Conservation (phyloP, 2,113 vertebrate genomes). For the Haemorhous mexicanus region DNA sequence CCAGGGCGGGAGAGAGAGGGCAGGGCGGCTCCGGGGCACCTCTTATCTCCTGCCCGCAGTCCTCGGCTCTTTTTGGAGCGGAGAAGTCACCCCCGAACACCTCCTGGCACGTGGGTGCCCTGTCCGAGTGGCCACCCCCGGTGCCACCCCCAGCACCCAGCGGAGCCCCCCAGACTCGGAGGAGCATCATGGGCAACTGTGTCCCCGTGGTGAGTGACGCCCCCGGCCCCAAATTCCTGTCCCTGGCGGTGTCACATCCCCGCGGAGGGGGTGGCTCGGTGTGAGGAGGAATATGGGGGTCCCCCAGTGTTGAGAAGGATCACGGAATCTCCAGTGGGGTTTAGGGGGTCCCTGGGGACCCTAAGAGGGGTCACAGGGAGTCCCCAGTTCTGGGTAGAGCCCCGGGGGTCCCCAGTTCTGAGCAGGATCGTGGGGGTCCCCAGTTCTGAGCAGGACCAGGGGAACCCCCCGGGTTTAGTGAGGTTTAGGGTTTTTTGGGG, state of each 20-base stretch:
- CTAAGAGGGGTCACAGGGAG: too few relatives aligned
- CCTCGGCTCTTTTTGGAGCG: background rate
- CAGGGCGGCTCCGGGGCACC: background rate
- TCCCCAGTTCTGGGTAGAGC: too few relatives aligned
- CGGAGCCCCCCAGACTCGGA: background rate
- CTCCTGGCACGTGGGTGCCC: background rate
- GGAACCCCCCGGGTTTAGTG: too few relatives aligned
- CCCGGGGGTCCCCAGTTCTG: background rate
- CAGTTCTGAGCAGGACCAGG: too few relatives aligned
- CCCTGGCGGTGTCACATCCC: background rate
- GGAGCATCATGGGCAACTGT: constrained; percentile 17
- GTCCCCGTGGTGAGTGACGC: background rate
- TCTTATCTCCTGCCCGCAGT: background rate
- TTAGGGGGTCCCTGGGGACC: too few relatives aligned
- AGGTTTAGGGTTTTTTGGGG: too few relatives aligned
- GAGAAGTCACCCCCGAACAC: background rate
- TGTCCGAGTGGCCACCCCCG: background rate
- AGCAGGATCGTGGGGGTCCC: background rate
- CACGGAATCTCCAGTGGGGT: too few relatives aligned
- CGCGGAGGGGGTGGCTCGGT: background rate
- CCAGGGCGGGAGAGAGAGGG: background rate
- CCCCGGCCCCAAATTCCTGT: background rate
- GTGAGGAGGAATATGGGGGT: background rate
- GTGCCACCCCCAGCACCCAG: background rate
- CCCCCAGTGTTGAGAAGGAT: too few relatives aligned